A percentile compares a stretch with the other conserved stretches of the same genome.
Conservation (phyloP, 2,797 vertebrate species). For the Eulemur coronatus region DNA sequence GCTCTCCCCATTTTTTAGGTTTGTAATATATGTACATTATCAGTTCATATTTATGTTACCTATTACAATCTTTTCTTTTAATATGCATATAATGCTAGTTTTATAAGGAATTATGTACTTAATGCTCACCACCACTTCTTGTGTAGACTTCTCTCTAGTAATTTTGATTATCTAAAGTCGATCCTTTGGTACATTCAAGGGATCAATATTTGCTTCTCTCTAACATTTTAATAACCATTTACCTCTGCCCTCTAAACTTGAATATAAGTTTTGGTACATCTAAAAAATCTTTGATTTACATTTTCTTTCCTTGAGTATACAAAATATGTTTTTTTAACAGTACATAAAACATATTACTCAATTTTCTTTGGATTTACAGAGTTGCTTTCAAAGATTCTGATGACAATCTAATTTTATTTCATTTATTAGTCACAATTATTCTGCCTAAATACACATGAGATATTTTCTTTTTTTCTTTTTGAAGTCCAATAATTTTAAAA, state of each 20-base stretch:
- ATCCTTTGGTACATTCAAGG: background rate
- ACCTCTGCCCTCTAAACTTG: background rate
- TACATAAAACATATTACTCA: background rate
- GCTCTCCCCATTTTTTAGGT: background rate
- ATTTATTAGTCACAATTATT: background rate
- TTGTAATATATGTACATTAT: background rate
- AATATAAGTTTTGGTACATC: background rate
- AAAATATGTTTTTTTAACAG: background rate
- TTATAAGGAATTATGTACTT: background rate
- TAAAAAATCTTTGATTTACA: background rate
- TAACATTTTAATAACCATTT: background rate
- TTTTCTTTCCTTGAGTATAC: background rate
- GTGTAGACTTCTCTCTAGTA: background rate
- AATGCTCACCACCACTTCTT: background rate
- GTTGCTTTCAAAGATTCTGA: background rate
- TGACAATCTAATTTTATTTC: background rate
- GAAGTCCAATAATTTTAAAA: background rate
- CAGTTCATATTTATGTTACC: background rate
- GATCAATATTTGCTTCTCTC: background rate
- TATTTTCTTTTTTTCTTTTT: background rate
- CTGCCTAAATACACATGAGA: background rate
- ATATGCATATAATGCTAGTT: background rate
- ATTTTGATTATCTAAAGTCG: background rate
- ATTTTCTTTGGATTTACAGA: background rate
- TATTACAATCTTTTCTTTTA: background rate